Evolutionary conservation across 2,888 invertebrate genomes (phyloP).

Genomic region (Thalpophila matura): DNA sequence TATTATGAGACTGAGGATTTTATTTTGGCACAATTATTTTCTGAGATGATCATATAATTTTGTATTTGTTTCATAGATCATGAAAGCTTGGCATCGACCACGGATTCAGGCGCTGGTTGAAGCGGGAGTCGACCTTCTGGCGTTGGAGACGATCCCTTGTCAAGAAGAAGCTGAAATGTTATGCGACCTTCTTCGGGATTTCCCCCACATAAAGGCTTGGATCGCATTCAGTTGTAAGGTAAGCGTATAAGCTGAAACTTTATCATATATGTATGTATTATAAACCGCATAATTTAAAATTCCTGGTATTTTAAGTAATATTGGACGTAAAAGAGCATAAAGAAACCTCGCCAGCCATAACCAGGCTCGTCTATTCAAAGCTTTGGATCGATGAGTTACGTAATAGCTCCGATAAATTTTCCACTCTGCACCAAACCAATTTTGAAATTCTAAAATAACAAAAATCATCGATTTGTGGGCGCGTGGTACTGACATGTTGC

Average conservation of each 20-base stretch:
- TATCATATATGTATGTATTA: not conserved
- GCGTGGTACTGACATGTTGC: constrained; percentile 53
- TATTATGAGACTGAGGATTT: not conserved
- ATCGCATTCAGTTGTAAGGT: constrained; percentile 97
- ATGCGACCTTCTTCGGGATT: constrained; percentile 94
- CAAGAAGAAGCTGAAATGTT: constrained; percentile 96
- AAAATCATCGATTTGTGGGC: constrained; percentile 46
- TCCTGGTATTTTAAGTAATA: constrained; percentile 14
- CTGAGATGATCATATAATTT: not conserved
- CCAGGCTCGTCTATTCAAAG: constrained; percentile 43
- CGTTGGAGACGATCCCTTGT: constrained; percentile 98
- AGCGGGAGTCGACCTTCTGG: constrained; percentile 96
- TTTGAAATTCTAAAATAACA: constrained; percentile 57
- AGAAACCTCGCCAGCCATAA: constrained; percentile 29
- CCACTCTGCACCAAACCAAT: constrained; percentile 24
- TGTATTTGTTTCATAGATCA: constrained; percentile 76
- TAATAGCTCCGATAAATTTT: constrained; percentile 53
- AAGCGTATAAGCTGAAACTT: constrained; percentile 34
- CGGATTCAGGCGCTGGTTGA: constrained; percentile 95
- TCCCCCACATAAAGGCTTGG: constrained; percentile 95
- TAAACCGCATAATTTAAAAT: constrained; percentile 15
- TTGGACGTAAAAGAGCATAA: constrained; percentile 40
- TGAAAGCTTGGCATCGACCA: constrained; percentile 96
- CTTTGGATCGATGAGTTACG: constrained; percentile 41
- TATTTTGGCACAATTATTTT: not conserved